phyloP scores from a whole-genome alignment of 2,113 vertebrate species.

The Brachionichthys hirsutus region DNA sequence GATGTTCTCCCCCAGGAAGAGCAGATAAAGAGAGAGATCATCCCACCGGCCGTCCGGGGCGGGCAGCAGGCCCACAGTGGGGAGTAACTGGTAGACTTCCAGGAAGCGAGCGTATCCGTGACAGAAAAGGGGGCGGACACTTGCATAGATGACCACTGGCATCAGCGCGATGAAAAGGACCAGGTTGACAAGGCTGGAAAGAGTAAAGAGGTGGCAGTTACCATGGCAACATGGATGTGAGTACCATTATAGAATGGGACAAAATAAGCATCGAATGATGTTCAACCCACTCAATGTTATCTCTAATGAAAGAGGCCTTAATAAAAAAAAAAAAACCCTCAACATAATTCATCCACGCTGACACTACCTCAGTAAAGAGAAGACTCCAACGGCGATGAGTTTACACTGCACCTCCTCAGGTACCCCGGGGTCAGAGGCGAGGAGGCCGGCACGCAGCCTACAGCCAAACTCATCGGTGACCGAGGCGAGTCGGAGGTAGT shows the following conservation, averaged over 20 bases:
- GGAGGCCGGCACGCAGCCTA: conserved; percentile 84
- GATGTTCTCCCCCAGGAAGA: conserved; percentile 93
- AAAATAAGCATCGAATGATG: neutral
- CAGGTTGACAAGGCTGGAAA: conserved; percentile 83
- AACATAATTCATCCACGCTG: no score
- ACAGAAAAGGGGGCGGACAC: conserved; percentile 80
- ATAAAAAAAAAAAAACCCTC: no score
- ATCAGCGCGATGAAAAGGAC: conserved; percentile 81
- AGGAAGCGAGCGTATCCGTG: conserved; percentile 76
- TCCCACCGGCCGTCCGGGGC: conserved; percentile 75
- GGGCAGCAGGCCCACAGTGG: conserved; percentile 83
- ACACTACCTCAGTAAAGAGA: conserved; percentile 85
- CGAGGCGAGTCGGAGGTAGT: conserved; percentile 88
- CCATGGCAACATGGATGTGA: neutral
- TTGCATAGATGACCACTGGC: conserved; percentile 83
- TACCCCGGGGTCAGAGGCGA: conserved; percentile 79
- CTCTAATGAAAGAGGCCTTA: neutral
- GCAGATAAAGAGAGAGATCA: conserved; percentile 88
- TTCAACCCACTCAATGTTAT: neutral
- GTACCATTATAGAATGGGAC: neutral
- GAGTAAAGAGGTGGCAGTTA: neutral
- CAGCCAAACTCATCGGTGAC: conserved; percentile 89
- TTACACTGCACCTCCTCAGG: conserved; percentile 89
- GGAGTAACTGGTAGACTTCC: conserved; percentile 86
- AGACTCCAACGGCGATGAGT: conserved; percentile 90